Base-by-base conservation (phyloP, 2,888 invertebrate genomes). In the Xestia ashworthii region DNA sequence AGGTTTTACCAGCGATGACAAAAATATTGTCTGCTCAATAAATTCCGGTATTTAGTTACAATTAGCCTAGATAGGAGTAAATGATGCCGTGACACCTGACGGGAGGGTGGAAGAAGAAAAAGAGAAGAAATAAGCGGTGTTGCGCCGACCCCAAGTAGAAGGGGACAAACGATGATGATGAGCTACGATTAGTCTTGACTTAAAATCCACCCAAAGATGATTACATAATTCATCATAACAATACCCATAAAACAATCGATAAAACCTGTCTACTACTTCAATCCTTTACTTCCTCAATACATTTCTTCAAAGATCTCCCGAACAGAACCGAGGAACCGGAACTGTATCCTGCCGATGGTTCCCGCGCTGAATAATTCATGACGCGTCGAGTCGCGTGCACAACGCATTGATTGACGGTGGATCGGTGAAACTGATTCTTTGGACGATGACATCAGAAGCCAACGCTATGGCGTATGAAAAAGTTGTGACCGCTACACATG, bases 271-370 rank as follows among this genome's bases (percentile, higher is more conserved):
- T 60, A 55, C 60, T n/a, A 67, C 48, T 71, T 60, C 76, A 64
- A 85, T 32, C 58, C 44, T 58, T 14, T 68, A 85, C 71, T 83
- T 83, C 84, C 84, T 83, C 53, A 65, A 74, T 32, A 80, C 60
- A 66, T 71, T 78, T 76, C 65, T 67, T 78, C 71, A 66, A 69
- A 75, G 70, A 75, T 78, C 60, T 76, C 55, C 64, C 74, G 65
- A 65, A 76, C 32, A 71, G 77, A 71, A 73, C 84, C 86, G 91
- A 91, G 93, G 92, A 93, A 95, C 95, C 95, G 96, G 95, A 96
- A 95, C 93, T 94, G 88, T 95, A 94, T 96, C 96, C 96, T 94
- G 95, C 91, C 90, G 86, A 87, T 88, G 91, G 91, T 92, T 93
- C 93, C 93, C 91, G 89, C 89, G 84, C 75, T 95, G 94, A 94